Base-by-base conservation (phyloP, 2,797 vertebrate species). In the Cephalopachus bancanus region DNA sequence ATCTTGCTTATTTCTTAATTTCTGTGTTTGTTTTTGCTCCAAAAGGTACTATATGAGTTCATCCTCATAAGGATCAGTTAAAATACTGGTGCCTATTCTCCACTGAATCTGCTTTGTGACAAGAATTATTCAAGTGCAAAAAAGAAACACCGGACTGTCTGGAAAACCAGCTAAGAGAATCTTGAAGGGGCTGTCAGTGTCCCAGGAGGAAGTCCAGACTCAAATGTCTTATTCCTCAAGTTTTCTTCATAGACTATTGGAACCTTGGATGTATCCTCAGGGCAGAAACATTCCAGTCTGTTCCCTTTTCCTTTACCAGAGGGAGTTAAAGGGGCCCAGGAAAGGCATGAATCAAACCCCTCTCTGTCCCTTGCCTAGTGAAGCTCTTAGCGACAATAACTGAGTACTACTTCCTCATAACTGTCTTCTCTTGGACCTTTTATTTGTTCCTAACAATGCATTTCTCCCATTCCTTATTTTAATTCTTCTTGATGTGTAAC, bases 371-470 rank as follows among this genome's bases (percentile, higher is more conserved):
- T 78, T 30, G 28, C 9, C 49, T 84, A 57, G 10, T 89, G 26
- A 87, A 76, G 15, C 10, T 78, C 26, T 83, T 76, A 19, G 33
- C 93, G 26, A 10, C 9, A 79, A 72, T 3, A 11, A 12, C 64
- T 53, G 60, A 84, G 24, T 28, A 26, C 44, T 30, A 51, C 33
- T 2, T 69, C 49, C 24, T 55, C 24, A 17, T 6, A 83, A 20
- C 37, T 93, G 67, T 85, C 67, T 93, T 85, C 49, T 71, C 59
- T 74, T 53, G 71, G 53, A 91, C 4, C 20, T 84, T 96, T 30
- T 76, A 14, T 79, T 67, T 80, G 55, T 19, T 22, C 24, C 12
- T 81, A 94, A 84, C 19, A 74, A 49, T 1, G 16, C 5, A 74
- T 78, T 76, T 26, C 14, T 60, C 28, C 65, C 9, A 53, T 20